Conservation (phyloP, 64 coral and sea anemone species). For the Actinia equina region DNA sequence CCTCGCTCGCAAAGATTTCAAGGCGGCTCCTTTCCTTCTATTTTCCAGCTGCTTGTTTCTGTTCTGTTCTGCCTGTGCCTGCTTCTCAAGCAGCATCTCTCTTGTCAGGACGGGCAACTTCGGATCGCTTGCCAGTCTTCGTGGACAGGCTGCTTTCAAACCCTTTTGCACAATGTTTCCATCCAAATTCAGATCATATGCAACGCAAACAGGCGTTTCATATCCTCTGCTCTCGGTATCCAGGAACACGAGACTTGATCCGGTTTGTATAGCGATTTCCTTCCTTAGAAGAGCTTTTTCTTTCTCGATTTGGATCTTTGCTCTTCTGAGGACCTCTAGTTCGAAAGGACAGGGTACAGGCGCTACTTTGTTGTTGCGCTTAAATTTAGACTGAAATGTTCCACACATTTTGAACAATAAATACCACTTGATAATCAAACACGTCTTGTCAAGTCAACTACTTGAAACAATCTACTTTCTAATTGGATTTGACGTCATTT, state of each 20-base stretch:
- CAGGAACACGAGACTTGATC: neutral
- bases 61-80: neutral
- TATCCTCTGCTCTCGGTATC: neutral
- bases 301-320: neutral
- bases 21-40: neutral
- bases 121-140: slow-evolving; percentile 3
- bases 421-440: neutral
- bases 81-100: slow-evolving; percentile 10
- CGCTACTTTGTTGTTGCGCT: neutral
- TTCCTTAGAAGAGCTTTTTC: neutral
- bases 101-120: neutral
- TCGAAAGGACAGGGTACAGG: neutral
- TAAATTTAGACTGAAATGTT: neutral
- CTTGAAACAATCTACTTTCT: neutral
- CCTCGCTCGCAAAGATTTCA: too few relatives aligned
- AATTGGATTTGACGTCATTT: neutral
- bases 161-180: neutral
- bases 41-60: slow-evolving; percentile 1
- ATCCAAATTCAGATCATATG: neutral
- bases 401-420: neutral
- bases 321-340: neutral
- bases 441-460: neutral
- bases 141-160: neutral
- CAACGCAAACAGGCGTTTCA: neutral
- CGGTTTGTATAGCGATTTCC: neutral